Conservation (phyloP, 1,140 invertebrate species). For the Hypothenemus hampei region DNA sequence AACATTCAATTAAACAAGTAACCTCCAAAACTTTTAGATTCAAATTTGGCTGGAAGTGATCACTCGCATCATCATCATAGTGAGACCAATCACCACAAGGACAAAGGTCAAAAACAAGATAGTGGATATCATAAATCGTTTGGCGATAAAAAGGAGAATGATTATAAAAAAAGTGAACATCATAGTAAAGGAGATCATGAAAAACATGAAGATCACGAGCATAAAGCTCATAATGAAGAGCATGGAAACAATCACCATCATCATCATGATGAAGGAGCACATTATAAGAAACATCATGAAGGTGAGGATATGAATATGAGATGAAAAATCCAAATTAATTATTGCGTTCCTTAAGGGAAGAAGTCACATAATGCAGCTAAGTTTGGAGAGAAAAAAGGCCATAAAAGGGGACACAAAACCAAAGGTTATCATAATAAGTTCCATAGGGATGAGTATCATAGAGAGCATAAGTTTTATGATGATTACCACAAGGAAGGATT, state of each 20-base stretch:
- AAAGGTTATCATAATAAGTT: slow-evolving; percentile 74
- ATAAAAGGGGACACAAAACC: slow-evolving; percentile 68
- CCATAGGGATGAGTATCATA: slow-evolving; percentile 77
- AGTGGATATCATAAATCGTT: background rate
- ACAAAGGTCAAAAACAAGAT: background rate
- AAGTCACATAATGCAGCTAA: slow-evolving; percentile 63
- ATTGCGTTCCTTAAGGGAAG: slow-evolving; percentile 51
- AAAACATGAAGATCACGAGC: background rate
- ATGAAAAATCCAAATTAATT: too few species aligned
- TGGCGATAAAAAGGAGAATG: background rate
- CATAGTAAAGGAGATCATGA: background rate
- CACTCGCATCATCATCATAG: too few species aligned
- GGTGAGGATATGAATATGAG: background rate
- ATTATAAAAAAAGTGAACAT: background rate
- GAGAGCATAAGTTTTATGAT: slow-evolving; percentile 79
- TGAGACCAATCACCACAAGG: too few species aligned
- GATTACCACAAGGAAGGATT: slow-evolving; percentile 69
- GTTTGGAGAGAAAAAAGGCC: slow-evolving; percentile 68
- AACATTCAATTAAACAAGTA: too few species aligned
- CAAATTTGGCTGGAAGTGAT: too few species aligned
- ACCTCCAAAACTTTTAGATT: too few species aligned
- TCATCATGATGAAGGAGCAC: slow-evolving; percentile 3
- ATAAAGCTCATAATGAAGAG: background rate
- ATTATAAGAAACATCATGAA: slow-evolving; percentile 7
- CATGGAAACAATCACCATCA: background rate